Conservation (phyloP, 2,888 invertebrate genomes). For the Drosophila falleni region DNA sequence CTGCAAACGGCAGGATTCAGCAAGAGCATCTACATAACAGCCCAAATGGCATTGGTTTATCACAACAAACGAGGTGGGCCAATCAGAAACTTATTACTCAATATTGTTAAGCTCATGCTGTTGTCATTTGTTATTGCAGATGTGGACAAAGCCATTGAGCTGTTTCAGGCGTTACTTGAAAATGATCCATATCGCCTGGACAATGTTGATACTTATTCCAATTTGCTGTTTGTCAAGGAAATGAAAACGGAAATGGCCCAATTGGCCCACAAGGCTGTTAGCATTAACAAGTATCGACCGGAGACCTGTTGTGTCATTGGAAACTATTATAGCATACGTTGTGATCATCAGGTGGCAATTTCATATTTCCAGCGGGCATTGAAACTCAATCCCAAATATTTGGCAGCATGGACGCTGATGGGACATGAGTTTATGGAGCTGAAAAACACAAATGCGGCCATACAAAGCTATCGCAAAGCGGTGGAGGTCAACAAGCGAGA, state of each 20-base stretch:
- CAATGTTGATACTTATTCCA: conserved; percentile 98
- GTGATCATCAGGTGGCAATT: conserved; percentile 99
- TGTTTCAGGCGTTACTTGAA: conserved; percentile 93
- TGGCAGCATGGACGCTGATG: conserved; percentile 99
- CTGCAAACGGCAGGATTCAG: conserved; percentile 93
- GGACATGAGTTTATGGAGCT: conserved; percentile 99
- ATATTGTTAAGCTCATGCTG: background rate
- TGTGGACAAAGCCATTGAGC: conserved; percentile 94
- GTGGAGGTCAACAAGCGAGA: conserved; percentile 97
- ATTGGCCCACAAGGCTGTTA: conserved; percentile 96
- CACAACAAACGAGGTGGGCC: conserved; percentile 94
- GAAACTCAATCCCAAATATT: conserved; percentile 96
- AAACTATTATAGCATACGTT: conserved; percentile 97
- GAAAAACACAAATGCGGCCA: conserved; percentile 99
- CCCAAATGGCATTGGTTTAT: conserved; percentile 96
- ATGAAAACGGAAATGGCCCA: conserved; percentile 96
- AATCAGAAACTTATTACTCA: background rate
- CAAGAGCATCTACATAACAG: conserved; percentile 94
- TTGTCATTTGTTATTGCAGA: conserved; percentile 87
- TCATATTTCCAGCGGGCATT: conserved; percentile 98
- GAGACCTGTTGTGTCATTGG: conserved; percentile 99
- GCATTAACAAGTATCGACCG: conserved; percentile 97
- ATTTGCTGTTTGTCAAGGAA: conserved; percentile 97
- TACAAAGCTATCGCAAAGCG: conserved; percentile 98
- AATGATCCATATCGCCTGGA: conserved; percentile 97